Evolutionary conservation across 2,888 invertebrate genomes (phyloP).

Genomic region (Hartigia nigra): DNA sequence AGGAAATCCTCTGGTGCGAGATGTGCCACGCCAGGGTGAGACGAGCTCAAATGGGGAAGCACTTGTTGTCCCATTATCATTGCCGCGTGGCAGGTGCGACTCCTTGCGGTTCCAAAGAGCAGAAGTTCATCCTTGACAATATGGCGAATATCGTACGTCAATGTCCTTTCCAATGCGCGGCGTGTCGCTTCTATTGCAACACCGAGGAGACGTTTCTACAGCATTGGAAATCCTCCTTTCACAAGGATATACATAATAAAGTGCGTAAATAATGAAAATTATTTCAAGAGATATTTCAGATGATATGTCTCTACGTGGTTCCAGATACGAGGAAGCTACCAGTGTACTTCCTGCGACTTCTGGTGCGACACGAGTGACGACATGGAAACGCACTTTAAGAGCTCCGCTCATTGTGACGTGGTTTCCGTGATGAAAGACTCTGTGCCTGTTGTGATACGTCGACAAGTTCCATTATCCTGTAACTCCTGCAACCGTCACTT

Average conservation of each 20-base stretch:
- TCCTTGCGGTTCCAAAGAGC: slow-evolving; percentile 70
- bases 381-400: slow-evolving; percentile 77
- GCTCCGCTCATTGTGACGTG: slow-evolving; percentile 78
- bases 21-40: slow-evolving; percentile 79
- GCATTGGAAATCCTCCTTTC: slow-evolving; percentile 79
- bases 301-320: slow-evolving; percentile 20
- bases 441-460: slow-evolving; percentile 82
- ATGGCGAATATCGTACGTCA: slow-evolving; percentile 83
- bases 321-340: slow-evolving; percentile 72
- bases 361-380: slow-evolving; percentile 73
- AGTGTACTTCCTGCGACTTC: slow-evolving; percentile 81
- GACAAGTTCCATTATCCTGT: slow-evolving; percentile 75
- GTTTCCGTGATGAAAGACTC: slow-evolving; percentile 82
- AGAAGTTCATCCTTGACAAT: slow-evolving; percentile 78
- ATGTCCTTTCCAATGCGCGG: slow-evolving; percentile 86
- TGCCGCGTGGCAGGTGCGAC: slow-evolving; percentile 75
- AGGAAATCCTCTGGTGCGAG: slow-evolving; percentile 74
- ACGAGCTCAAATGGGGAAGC: slow-evolving; percentile 80
- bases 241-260: slow-evolving; percentile 68
- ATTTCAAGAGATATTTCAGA: background rate
- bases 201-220: slow-evolving; percentile 76
- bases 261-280: slow-evolving; percentile 36
- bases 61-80: slow-evolving; percentile 88
- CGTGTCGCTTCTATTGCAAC: slow-evolving; percentile 88
- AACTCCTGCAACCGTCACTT: slow-evolving; percentile 76